These are phyloP conservation scores for Amphiprion clarkii DNA, from an alignment of 2,797 vertebrate species.

Conservation along the genomic window DNA sequence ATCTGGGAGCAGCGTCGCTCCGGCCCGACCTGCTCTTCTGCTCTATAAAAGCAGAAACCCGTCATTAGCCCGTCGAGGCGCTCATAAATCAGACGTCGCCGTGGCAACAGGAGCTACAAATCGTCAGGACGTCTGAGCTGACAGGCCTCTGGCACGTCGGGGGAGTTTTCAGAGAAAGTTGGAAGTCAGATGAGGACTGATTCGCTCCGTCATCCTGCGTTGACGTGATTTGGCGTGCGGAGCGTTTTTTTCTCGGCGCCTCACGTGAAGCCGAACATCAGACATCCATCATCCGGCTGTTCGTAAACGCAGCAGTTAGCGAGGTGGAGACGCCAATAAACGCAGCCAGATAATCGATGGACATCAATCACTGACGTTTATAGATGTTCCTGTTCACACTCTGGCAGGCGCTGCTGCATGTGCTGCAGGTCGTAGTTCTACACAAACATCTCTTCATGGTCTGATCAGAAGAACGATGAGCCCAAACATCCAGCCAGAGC, in stretches of 20 bases:
- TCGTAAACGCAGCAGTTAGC: constrained; percentile 36
- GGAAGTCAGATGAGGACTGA: not conserved
- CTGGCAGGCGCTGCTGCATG: not conserved
- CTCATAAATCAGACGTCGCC: constrained; percentile 82
- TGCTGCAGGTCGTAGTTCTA: too few relatives aligned
- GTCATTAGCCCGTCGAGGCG: constrained; percentile 82
- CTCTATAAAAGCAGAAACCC: constrained; percentile 78
- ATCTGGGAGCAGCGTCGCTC: constrained; percentile 36
- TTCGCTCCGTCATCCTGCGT: not conserved
- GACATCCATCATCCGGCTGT: constrained; percentile 41
- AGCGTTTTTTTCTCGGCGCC: not conserved
- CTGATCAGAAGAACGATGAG: too few relatives aligned
- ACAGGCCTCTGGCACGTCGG: constrained; percentile 29
- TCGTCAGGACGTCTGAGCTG: constrained; percentile 56
- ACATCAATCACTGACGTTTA: constrained; percentile 54
- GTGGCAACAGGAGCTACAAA: constrained; percentile 69
- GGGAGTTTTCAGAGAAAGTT: constrained; percentile 7
- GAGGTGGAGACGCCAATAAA: constrained; percentile 42
- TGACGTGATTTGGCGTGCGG: not conserved
- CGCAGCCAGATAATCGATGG: not conserved
- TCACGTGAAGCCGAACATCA: constrained; percentile 29
- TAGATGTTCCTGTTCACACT: not conserved
- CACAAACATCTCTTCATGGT: too few relatives aligned
- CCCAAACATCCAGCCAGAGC: not conserved
- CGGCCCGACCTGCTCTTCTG: constrained; percentile 79